These are phyloP conservation scores for Spodoptera litura DNA, from an alignment of 1,140 invertebrate species.

Conservation along the genomic window DNA sequence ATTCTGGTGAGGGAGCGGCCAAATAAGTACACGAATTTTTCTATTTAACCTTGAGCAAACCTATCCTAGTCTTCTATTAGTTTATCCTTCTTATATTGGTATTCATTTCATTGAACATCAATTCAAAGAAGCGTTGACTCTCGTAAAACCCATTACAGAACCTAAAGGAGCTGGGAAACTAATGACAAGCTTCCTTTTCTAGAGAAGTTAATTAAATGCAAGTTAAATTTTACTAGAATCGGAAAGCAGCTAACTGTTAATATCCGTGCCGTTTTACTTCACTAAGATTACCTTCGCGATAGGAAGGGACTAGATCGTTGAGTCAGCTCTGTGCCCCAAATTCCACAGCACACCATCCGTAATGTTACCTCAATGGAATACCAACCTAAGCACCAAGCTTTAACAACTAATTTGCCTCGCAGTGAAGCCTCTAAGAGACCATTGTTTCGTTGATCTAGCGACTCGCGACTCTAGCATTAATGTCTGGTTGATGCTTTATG, in stretches of 20 bases:
- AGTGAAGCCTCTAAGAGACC: constrained; percentile 62
- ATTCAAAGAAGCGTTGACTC: no score
- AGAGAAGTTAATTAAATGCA: constrained; percentile 30
- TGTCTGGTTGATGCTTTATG: constrained; percentile 78
- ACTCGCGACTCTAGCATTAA: constrained; percentile 65
- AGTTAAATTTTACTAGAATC: constrained; percentile 36
- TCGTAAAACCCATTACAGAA: not conserved
- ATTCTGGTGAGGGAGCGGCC: no score
- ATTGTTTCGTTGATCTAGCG: constrained; percentile 75
- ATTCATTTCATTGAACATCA: no score
- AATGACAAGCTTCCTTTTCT: constrained; percentile 17
- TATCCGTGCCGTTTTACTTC: constrained; percentile 38
- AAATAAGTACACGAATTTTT: no score
- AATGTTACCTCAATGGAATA: constrained; percentile 61
- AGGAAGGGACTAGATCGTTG: constrained; percentile 82
- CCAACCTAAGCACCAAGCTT: constrained; percentile 51
- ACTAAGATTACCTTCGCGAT: constrained; percentile 63
- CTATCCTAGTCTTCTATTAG: no score
- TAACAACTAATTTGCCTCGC: constrained; percentile 61
- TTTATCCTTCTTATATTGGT: no score
- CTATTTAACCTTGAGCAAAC: no score
- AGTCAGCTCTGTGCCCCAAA: constrained; percentile 83
- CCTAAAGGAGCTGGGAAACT: constrained; percentile 13
- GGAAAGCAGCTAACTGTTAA: constrained; percentile 35
- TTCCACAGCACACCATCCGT: constrained; percentile 81